phyloP scores from a whole-genome alignment of 2,113 vertebrate genomes.

The Centropus unirufus region DNA sequence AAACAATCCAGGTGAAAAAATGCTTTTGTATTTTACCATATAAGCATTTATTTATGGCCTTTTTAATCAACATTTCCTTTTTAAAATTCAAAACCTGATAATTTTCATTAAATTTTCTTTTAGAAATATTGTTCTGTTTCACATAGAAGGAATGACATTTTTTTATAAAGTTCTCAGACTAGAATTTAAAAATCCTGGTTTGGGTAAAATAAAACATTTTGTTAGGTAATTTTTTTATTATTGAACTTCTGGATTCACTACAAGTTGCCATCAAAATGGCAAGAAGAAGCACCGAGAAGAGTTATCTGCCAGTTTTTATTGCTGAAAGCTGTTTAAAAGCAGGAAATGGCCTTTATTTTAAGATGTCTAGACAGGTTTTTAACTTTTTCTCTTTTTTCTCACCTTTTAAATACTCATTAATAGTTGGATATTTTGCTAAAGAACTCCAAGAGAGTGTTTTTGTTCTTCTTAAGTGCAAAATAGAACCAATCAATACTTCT shows the following conservation, averaged over 20 bases:
- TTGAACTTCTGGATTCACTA: neutral
- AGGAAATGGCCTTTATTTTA: neutral
- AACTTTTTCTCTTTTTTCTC: neutral
- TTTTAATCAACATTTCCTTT: neutral
- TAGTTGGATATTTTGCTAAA: neutral
- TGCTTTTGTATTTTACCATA: neutral
- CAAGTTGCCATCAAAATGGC: neutral
- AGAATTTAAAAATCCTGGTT: neutral
- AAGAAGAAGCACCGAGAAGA: neutral
- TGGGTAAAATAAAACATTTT: neutral
- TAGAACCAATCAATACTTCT: constrained; percentile 27
- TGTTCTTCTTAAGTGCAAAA: neutral
- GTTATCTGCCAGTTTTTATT: neutral
- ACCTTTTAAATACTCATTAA: neutral
- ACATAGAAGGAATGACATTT: neutral
- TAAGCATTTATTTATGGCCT: neutral
- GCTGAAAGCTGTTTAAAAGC: neutral
- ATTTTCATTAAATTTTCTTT: neutral
- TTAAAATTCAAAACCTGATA: neutral
- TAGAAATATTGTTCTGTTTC: neutral
- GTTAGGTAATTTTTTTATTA: neutral
- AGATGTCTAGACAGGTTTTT: neutral
- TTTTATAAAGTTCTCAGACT: neutral
- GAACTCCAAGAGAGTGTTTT: neutral
- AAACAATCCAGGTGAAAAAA: neutral